Percentiles rank a stretch among this genome's conserved stretches.
phyloP scores from a whole-genome alignment of 2,888 invertebrate genomes.

The Apamea anceps region DNA sequence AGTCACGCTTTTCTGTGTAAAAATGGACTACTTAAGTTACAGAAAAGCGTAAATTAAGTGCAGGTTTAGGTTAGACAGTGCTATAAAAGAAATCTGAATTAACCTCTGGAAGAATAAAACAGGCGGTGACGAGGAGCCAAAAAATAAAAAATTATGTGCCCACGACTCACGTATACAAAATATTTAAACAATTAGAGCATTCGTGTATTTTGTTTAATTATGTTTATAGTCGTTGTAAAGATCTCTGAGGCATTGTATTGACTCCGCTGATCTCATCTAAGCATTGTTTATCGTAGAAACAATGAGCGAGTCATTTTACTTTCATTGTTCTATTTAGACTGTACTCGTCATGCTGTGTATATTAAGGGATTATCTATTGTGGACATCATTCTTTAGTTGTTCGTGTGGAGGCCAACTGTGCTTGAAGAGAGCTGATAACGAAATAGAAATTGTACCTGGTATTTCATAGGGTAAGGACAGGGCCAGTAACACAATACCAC shows the following conservation, averaged over 20 bases:
- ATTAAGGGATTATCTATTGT: slow-evolving; percentile 36
- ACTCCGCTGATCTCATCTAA: slow-evolving; percentile 52
- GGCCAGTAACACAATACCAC: not conserved
- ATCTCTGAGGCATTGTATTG: slow-evolving; percentile 53
- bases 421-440: not conserved
- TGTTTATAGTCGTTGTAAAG: slow-evolving; percentile 33
- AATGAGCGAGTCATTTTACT: slow-evolving; percentile 44
- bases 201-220: slow-evolving; percentile 39
- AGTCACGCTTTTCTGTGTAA: not conserved
- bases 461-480: not conserved
- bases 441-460: not conserved
- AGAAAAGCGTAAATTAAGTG: not conserved
- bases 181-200: slow-evolving; percentile 44
- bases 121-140: not conserved
- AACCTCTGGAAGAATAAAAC: not conserved
- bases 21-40: not conserved
- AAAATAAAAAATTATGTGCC: slow-evolving; percentile 17
- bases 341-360: slow-evolving; percentile 36
- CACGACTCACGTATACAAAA: not conserved
- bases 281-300: slow-evolving; percentile 50
- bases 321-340: slow-evolving; percentile 66
- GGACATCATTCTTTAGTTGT: slow-evolving; percentile 33
- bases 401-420: not conserved
- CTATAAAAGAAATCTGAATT: not conserved
- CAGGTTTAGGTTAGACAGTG: not conserved